phyloP scores from a whole-genome alignment of 1,140 invertebrate genomes.

The Paraescarpia echinospica region DNA sequence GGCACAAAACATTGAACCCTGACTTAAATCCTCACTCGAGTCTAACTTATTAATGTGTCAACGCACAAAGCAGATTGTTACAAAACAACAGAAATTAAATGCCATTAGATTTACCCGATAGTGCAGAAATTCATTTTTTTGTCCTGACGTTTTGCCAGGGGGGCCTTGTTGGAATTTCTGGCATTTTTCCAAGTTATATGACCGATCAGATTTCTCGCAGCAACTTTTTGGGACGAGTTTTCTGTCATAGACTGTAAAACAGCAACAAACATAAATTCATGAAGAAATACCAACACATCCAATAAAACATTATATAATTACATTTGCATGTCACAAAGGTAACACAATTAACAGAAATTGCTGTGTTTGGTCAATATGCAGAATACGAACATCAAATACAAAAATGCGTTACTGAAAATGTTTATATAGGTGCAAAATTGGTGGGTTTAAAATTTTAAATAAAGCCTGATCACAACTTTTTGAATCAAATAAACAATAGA shows the following conservation, averaged over 20 bases:
- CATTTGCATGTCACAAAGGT: not conserved
- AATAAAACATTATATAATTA: not conserved
- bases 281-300: not conserved
- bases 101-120: slow-evolving; percentile 8
- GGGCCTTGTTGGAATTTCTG: slow-evolving; percentile 12
- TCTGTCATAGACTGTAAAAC: not conserved
- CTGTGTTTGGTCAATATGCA: too few relatives aligned
- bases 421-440: too few relatives aligned
- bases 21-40: not conserved
- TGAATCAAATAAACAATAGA: too few relatives aligned
- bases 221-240: not conserved
- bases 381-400: too few relatives aligned
- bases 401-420: too few relatives aligned
- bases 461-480: too few relatives aligned
- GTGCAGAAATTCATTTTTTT: slow-evolving; percentile 4
- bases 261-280: not conserved
- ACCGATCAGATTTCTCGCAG: not conserved
- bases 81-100: not conserved
- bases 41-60: not conserved
- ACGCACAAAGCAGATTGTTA: not conserved
- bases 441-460: too few relatives aligned
- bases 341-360: not conserved
- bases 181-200: not conserved
- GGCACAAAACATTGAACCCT: not conserved
- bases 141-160: slow-evolving; percentile 8